Percentiles rank a stretch among this genome's conserved stretches.
Evolutionary conservation across 1,140 invertebrate species (phyloP).

Genomic region (Mylabris phalerata): DNA sequence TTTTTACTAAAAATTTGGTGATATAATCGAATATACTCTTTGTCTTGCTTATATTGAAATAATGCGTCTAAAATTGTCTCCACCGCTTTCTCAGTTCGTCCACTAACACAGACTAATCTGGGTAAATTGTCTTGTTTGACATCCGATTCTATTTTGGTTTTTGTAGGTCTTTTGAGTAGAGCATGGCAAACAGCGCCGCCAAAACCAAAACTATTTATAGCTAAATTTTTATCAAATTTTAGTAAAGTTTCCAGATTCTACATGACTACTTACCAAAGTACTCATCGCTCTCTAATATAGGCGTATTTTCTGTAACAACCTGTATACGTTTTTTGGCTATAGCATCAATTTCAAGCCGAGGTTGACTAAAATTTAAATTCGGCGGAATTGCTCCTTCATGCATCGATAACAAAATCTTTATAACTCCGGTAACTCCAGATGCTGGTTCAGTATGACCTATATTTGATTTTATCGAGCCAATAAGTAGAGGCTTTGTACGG

Average conservation of each 20-base stretch:
- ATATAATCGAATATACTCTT: constrained; percentile 45
- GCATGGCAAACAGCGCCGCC: constrained; percentile 61
- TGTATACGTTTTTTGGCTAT: constrained; percentile 62
- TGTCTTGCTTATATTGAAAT: constrained; percentile 54
- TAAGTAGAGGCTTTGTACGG: constrained; percentile 59
- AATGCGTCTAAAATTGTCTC: constrained; percentile 59
- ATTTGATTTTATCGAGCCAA: constrained; percentile 91
- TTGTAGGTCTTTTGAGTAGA: constrained; percentile 51
- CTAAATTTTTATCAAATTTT: too few relatives aligned
- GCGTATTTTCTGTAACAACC: constrained; percentile 60
- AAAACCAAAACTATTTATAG: constrained; percentile 57
- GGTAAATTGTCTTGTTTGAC: constrained; percentile 46
- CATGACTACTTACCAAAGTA: constrained; percentile 38
- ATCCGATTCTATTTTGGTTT: constrained; percentile 45
- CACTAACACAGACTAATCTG: constrained; percentile 55
- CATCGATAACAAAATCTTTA: constrained; percentile 74
- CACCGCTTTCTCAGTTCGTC: constrained; percentile 61
- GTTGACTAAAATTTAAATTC: constrained; percentile 69
- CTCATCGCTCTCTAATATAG: constrained; percentile 50
- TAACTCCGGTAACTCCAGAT: constrained; percentile 76
- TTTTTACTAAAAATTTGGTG: constrained; percentile 44
- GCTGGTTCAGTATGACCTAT: constrained; percentile 89
- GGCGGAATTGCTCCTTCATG: constrained; percentile 66
- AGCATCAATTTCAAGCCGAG: constrained; percentile 67
- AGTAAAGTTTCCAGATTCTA: too few relatives aligned